A percentile compares a stretch with the other conserved stretches of the same genome.
phyloP scores from a whole-genome alignment of 2,113 vertebrate genomes.

The Synodontis membranacea region DNA sequence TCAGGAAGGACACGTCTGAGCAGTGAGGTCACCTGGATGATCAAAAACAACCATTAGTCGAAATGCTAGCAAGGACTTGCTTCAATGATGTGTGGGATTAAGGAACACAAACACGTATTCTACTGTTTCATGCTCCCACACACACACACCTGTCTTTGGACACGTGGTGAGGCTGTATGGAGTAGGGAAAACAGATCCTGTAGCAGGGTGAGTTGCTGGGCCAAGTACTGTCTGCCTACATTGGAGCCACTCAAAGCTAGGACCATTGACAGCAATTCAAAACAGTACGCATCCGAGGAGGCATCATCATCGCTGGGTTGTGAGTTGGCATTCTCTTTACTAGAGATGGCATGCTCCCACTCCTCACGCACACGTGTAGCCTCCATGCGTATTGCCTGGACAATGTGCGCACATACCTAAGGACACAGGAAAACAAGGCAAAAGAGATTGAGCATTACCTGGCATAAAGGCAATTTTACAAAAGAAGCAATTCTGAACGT shows the following conservation, averaged over 20 bases:
- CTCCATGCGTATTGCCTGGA: constrained; percentile 98
- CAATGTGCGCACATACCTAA: constrained; percentile 96
- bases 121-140: too few relatives aligned
- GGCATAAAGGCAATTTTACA: not conserved
- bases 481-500: not conserved
- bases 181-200: constrained; percentile 96
- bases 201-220: constrained; percentile 94
- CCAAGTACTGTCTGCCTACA: constrained; percentile 93
- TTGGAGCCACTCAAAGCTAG: constrained; percentile 95
- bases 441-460: not conserved
- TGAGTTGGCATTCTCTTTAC: constrained; percentile 98
- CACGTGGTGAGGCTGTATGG: constrained; percentile 94
- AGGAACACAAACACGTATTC: not conserved
- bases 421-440: not conserved
- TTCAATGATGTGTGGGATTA: not conserved
- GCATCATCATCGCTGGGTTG: constrained; percentile 95
- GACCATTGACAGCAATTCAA: constrained; percentile 97
- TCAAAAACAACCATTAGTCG: not conserved
- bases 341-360: constrained; percentile 98
- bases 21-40: constrained; percentile 87
- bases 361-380: constrained; percentile 95
- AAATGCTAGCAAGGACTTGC: not conserved
- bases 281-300: constrained; percentile 95
- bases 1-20: constrained; percentile 93
- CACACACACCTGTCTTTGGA: constrained; percentile 90